phyloP scores from a whole-genome alignment of 2,888 invertebrate species.

The Harpalus rufipes region DNA sequence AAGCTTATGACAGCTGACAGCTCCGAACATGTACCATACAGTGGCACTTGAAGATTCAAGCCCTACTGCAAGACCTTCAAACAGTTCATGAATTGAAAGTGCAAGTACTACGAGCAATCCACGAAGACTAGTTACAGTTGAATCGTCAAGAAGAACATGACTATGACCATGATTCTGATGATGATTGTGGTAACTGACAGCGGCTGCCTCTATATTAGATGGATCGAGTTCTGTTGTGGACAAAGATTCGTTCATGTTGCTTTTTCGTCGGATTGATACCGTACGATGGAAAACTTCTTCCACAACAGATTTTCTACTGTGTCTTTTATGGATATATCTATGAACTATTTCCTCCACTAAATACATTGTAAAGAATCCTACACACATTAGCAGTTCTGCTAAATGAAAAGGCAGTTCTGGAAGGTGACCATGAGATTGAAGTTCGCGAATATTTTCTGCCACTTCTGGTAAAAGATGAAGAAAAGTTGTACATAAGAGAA shows the following conservation, averaged over 20 bases:
- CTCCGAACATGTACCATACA: conserved; percentile 90
- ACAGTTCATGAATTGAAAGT: conserved; percentile 90
- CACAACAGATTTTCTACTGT: conserved; percentile 70
- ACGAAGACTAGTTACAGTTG: conserved; percentile 78
- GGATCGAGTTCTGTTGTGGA: conserved; percentile 56
- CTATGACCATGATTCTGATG: conserved; percentile 71
- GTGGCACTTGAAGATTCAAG: conserved; percentile 82
- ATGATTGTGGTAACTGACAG: conserved; percentile 57
- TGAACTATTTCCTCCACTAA: conserved; percentile 90
- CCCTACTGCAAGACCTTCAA: conserved; percentile 92
- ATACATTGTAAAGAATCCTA: conserved; percentile 88
- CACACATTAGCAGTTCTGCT: conserved; percentile 86
- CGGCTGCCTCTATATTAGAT: conserved; percentile 13
- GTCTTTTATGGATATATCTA: conserved; percentile 81
- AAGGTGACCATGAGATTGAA: conserved; percentile 78
- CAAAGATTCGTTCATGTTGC: conserved; percentile 28
- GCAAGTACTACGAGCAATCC: conserved; percentile 90
- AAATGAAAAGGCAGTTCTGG: conserved; percentile 81
- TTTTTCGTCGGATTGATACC: conserved; percentile 58
- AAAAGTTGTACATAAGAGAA: conserved; percentile 89
- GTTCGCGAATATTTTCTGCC: conserved; percentile 82
- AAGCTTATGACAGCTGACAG: conserved; percentile 90
- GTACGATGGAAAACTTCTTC: conserved; percentile 57
- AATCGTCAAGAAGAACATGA: conserved; percentile 72
- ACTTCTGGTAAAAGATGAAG: conserved; percentile 90